Conservation (phyloP, 2,888 invertebrate genomes). For the Ferdinandea cuprea region DNA sequence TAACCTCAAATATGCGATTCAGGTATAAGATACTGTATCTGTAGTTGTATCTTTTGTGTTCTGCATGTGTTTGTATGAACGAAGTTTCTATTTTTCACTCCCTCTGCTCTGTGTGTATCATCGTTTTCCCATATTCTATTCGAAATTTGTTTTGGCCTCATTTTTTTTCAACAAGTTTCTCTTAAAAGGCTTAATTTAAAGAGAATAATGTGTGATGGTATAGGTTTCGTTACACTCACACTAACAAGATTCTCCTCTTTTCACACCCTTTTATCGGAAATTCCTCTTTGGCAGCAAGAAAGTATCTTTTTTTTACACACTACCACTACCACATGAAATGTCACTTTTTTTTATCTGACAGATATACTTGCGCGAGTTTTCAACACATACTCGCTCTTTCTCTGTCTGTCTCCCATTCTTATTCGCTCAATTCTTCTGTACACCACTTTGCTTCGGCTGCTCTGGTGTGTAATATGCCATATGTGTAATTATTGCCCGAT, state of each 20-base stretch:
- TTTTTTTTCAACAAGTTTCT: conserved; percentile 49
- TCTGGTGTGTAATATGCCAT: conserved; percentile 74
- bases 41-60: conserved; percentile 75
- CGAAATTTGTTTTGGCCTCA: conserved; percentile 62
- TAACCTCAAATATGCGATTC: conserved; percentile 74
- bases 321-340: conserved; percentile 15
- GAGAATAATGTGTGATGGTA: conserved; percentile 41
- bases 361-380: conserved; percentile 61
- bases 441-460: conserved; percentile 28
- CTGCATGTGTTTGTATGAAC: conserved; percentile 44
- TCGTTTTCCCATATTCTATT: conserved; percentile 25
- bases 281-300: conserved; percentile 56
- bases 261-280: conserved; percentile 62
- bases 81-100: conserved; percentile 39
- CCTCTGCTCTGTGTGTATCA: conserved; percentile 17
- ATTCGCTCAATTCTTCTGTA: conserved; percentile 45
- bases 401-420: conserved; percentile 41
- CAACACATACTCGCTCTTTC: conserved; percentile 55
- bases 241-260: conserved; percentile 34
- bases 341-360: conserved; percentile 40
- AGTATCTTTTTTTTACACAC: conserved; percentile 45
- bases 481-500: conserved; percentile 76
- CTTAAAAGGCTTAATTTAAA: conserved; percentile 41
- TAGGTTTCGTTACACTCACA: conserved; percentile 17
- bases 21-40: conserved; percentile 75